Evolutionary conservation across 2,888 invertebrate species (phyloP).

Genomic region (Cantharis lateralis): DNA sequence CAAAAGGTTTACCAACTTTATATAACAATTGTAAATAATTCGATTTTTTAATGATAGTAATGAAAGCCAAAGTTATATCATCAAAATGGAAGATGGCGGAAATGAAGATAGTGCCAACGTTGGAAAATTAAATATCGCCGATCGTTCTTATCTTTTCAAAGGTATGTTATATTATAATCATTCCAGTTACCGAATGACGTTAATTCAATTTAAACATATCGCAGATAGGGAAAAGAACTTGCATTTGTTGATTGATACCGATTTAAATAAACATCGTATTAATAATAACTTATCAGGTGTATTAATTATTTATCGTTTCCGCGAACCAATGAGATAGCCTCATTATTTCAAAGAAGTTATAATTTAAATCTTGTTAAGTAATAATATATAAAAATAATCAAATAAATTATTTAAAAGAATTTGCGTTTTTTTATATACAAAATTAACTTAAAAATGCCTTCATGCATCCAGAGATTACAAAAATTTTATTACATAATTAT

Average conservation of each 20-base stretch:
- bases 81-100: neutral
- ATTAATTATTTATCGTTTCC: conserved; percentile 4
- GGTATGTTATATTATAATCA: neutral
- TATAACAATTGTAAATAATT: neutral
- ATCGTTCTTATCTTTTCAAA: neutral
- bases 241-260: neutral
- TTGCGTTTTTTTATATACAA: neutral
- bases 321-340: conserved; percentile 1
- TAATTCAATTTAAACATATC: neutral
- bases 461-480: neutral
- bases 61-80: neutral
- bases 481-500: neutral
- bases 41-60: neutral
- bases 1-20: conserved; percentile 9
- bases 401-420: neutral
- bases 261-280: neutral
- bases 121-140: neutral
- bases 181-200: neutral
- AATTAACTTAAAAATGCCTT: neutral
- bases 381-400: neutral
- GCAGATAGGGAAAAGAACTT: neutral
- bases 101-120: neutral
- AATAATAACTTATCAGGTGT: conserved; percentile 4
- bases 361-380: neutral
- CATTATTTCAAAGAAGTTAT: neutral